Base-by-base conservation (phyloP, 2,888 invertebrate species). In the Drosophila ezoana region DNA sequence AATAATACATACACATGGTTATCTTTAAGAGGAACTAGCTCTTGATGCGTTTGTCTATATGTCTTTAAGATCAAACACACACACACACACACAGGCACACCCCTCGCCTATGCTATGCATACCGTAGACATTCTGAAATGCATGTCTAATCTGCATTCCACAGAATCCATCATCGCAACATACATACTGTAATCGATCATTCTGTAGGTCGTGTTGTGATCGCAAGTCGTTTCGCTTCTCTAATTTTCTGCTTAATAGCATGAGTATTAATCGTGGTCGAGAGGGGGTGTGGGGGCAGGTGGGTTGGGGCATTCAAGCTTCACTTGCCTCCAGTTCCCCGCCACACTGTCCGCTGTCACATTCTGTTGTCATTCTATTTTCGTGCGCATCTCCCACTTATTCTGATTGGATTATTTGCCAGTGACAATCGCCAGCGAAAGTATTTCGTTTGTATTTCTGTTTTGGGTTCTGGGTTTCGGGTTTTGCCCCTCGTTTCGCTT, bases 381-480 rank as follows among this genome's bases (percentile, higher is more conserved):
- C 38, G 57, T 72, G 57, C 56, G 13, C 65, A 76, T 61, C 72
- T 76, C 47, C 66, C 77, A 74, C 66, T 74, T 74, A 48, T 76
- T 77, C 61, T 58, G 72, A 66, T 74, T 74, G 65, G 73, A 74
- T 74, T 76, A 74, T 76, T 76, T 71, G 76, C 59, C 62, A 45
- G 45, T 52, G 54, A 43, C 71, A 76, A 76, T 76, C 72, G 65
- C 23, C 60, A 72, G 74, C 51, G 65, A 74, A 74, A 74, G 66
- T 74, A 63, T 72, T 74, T 62, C 38, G 44, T 56, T 74, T 70
- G 44, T 57, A 51, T 62, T 40, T 16, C 32, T 65, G 23, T 52
- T 13, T 56, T 47, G 10, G 10, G 18, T 51, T 62, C 62, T 43
- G 35, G 38, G 33, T 37, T 33, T 52, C 35, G 20, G 33, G 35